Percentiles rank a stretch among this genome's conserved stretches.
Evolutionary conservation across 2,888 invertebrate species (phyloP).

Genomic region (Cheilosia vernalis): DNA sequence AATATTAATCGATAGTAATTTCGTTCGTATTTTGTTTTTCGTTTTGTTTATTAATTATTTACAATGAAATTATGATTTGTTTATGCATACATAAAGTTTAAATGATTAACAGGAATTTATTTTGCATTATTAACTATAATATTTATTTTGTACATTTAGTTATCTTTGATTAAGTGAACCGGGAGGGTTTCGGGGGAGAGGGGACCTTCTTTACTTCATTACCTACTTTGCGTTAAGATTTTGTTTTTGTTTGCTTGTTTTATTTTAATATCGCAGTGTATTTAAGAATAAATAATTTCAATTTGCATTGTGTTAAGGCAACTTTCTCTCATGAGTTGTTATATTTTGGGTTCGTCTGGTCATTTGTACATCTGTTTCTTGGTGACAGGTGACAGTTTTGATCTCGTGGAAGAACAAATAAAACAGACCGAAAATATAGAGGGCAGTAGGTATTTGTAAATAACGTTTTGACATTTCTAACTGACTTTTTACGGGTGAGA

Average conservation of each 20-base stretch:
- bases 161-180: constrained; percentile 62
- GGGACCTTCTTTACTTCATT: constrained; percentile 4
- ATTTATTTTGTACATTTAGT: constrained; percentile 61
- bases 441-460: too few species aligned
- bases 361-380: too few species aligned
- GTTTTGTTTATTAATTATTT: constrained; percentile 25
- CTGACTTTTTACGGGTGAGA: too few species aligned
- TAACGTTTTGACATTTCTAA: too few species aligned
- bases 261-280: constrained; percentile 51
- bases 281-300: constrained; percentile 37
- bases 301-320: constrained; percentile 25
- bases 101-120: constrained; percentile 40
- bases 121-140: constrained; percentile 23
- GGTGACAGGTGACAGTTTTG: too few species aligned
- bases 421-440: too few species aligned
- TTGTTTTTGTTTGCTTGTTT: background rate
- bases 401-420: too few species aligned
- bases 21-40: constrained; percentile 23
- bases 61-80: constrained; percentile 28
- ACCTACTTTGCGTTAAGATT: background rate
- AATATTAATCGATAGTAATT: constrained; percentile 11
- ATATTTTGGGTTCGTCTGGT: too few species aligned
- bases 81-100: constrained; percentile 1
- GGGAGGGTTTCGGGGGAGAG: background rate
- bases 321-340: too few species aligned